phyloP scores from a whole-genome alignment of 2,113 vertebrate species.

The Larimichthys polyactis region DNA sequence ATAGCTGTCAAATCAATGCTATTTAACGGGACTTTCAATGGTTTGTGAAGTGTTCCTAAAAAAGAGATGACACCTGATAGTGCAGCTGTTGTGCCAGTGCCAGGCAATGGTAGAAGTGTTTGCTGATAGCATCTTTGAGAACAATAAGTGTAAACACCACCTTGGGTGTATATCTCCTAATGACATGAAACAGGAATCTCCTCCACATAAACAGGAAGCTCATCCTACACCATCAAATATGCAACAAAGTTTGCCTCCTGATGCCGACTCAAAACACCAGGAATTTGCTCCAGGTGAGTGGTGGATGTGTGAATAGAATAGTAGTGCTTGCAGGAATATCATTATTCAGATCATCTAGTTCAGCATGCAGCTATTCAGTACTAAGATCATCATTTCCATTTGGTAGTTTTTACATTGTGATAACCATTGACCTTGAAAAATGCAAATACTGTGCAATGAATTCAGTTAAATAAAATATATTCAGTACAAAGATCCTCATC shows the following conservation, averaged over 20 bases:
- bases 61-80: neutral
- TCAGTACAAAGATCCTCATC: neutral
- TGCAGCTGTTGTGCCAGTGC: conserved; percentile 1
- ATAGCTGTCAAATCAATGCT: conserved; percentile 26
- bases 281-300: conserved; percentile 51
- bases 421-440: neutral
- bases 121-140: conserved; percentile 38
- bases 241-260: conserved; percentile 54
- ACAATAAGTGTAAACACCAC: neutral
- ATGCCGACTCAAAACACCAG: conserved; percentile 21
- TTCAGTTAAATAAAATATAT: neutral
- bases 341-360: conserved; percentile 25
- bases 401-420: neutral
- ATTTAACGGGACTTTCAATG: neutral
- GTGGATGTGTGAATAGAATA: conserved; percentile 23
- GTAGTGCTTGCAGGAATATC: conserved; percentile 32
- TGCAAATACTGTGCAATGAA: neutral
- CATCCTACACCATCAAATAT: conserved; percentile 64
- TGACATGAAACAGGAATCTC: conserved; percentile 30
- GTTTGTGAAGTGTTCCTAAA: neutral
- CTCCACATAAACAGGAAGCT: conserved; percentile 60
- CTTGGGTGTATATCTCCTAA: conserved; percentile 19
- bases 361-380: conserved; percentile 9
- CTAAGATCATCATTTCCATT: neutral
- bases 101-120: neutral